Evolutionary conservation across 2,888 invertebrate species (phyloP), one percentile per base, ranked within the genome.

Genomic region (Zootermopsis nevadensis): DNA sequence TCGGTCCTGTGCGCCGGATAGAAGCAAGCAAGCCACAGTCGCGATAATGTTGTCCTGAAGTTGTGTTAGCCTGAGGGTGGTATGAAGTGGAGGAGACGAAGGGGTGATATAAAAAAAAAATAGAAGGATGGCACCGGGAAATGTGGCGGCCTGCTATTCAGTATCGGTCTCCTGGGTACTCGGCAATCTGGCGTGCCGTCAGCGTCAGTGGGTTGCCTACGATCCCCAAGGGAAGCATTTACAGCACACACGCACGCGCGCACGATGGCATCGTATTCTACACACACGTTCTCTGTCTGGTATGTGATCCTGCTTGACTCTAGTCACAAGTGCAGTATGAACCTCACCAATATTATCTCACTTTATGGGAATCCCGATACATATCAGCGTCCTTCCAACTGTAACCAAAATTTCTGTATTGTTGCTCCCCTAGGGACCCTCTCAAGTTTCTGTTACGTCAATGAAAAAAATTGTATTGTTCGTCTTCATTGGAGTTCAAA

Each of bases 61-160:
- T 33, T 8, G 2, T 27, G 60, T 60, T 60, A n/a, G 60, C 27
- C 60, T 8, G 60, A 60, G 1, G 60, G 60, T n/a, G 60, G 60
- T 60, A 27, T 60, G n/a, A 60, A n/a, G 60, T 60, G 6, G 3
- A 60, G n/a, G 60, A 15, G 60, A 6, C 8, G 60, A 12, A 27
- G 60, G 4, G 27, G 60, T 48, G 12, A 1, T 60, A 0, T 60
- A 60, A 60, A 60, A 60, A 60, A 60, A 60, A 60, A 27, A n/a
- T n/a, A 27, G 60, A n/a, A 27, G 60, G 60, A 27, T 60, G 60
- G 69, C 31, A 33, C 31, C 31, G 24, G 69, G 35, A 74, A 74
- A 74, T 85, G 86, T 84, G 83, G 85, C 72, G 86, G 85, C 85
- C 86, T 84, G 84, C 80, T 84, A 85, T 86, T 87, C 86, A 86